Evolutionary conservation across 2,888 invertebrate genomes (phyloP).

Genomic region (Cryptus armator): DNA sequence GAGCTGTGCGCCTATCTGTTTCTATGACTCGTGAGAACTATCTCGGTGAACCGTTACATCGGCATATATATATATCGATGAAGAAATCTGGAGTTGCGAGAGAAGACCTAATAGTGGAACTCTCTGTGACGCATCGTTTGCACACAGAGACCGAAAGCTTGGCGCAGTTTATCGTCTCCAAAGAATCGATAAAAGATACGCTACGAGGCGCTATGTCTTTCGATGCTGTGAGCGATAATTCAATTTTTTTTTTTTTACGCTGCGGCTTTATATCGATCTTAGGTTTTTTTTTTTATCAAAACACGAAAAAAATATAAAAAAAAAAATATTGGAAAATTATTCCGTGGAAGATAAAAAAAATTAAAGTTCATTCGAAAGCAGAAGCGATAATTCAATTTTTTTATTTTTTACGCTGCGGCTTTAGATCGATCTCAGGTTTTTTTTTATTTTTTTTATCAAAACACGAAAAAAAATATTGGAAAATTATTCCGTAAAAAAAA

Average conservation of each 20-base stretch:
- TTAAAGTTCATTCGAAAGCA: too few species aligned
- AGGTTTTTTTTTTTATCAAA: too few species aligned
- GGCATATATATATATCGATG: conserved; percentile 3
- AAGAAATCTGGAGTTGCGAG: not conserved
- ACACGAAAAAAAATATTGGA: not conserved
- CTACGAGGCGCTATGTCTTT: not conserved
- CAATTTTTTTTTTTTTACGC: too few species aligned
- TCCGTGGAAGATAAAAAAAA: too few species aligned
- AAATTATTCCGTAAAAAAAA: too few species aligned
- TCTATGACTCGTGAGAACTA: conserved; percentile 31
- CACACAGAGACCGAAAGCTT: conserved; percentile 6
- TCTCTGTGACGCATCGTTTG: conserved; percentile 51
- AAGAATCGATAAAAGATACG: conserved; percentile 60
- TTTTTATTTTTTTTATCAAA: too few species aligned
- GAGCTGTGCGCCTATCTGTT: conserved; percentile 23
- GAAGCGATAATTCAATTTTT: too few species aligned
- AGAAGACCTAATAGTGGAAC: not conserved
- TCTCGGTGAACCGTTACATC: conserved; percentile 27
- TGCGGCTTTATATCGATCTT: too few species aligned
- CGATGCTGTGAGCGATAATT: too few species aligned
- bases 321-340: too few species aligned
- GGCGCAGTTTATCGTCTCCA: conserved; percentile 48
- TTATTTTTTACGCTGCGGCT: too few species aligned
- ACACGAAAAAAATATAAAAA: not conserved
- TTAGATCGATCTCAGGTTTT: too few species aligned